Conservation (phyloP, 2,113 vertebrate genomes). For the Strigops habroptila region DNA sequence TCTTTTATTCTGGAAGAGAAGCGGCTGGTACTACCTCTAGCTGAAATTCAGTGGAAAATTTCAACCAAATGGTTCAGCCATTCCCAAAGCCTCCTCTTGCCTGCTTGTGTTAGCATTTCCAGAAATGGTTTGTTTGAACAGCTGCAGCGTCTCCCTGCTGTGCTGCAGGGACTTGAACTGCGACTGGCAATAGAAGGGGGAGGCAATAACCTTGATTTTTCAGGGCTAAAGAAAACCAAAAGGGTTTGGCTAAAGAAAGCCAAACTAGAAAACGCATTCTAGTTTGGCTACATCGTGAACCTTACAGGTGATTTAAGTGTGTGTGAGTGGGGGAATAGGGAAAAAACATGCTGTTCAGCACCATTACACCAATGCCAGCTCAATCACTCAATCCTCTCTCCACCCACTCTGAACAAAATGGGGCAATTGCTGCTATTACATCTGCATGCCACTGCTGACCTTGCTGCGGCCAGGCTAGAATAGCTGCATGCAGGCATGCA, state of each 20-base stretch:
- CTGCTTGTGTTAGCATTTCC: conserved; percentile 9
- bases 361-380: neutral
- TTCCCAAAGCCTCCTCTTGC: neutral
- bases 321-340: neutral
- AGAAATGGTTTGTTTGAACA: conserved; percentile 46
- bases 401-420: neutral
- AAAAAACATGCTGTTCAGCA: neutral
- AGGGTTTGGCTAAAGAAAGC: too few relatives aligned
- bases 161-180: neutral
- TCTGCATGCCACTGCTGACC: neutral
- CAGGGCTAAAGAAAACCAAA: too few relatives aligned
- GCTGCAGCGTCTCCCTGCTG: conserved; percentile 32
- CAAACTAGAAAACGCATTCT: neutral
- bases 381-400: neutral
- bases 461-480: neutral
- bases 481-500: neutral
- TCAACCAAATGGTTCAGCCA: neutral
- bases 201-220: neutral
- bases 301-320: neutral
- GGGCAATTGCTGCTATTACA: neutral
- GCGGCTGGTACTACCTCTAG: neutral
- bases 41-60: conserved; percentile 4
- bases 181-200: neutral
- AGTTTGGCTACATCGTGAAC: neutral
- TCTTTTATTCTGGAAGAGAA: neutral